These are phyloP conservation scores for Pseudois nayaur DNA, from an alignment of 2,113 vertebrate species.

Conservation along the genomic window DNA sequence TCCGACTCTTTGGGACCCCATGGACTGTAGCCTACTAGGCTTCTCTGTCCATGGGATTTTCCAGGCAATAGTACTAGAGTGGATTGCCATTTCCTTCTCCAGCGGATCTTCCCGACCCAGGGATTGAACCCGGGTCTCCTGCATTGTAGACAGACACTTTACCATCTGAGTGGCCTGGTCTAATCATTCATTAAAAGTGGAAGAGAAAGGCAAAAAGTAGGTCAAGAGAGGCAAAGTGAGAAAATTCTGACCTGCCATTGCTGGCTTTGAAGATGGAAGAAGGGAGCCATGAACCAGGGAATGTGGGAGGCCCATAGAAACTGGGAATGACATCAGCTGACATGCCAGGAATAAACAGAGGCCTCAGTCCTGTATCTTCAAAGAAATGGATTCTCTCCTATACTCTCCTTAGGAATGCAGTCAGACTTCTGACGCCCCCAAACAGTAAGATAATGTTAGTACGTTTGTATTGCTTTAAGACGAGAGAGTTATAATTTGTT, in stretches of 20 bases:
- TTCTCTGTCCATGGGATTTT: too few species aligned
- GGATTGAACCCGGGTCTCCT: too few species aligned
- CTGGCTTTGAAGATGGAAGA: neutral
- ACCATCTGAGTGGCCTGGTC: too few species aligned
- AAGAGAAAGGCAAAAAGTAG: neutral
- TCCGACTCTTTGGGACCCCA: too few species aligned
- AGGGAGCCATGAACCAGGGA: neutral
- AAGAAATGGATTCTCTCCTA: neutral
- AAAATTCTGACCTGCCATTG: neutral
- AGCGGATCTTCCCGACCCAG: too few species aligned
- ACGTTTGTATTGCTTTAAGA: neutral
- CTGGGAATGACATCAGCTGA: neutral
- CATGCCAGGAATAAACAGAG: neutral
- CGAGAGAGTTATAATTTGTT: neutral
- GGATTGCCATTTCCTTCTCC: too few species aligned
- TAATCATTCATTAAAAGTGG: neutral
- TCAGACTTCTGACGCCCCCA: neutral
- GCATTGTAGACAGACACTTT: too few species aligned
- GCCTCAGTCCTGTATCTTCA: neutral
- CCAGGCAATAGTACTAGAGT: too few species aligned
- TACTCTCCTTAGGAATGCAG: neutral
- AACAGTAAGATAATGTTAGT: neutral
- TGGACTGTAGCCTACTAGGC: too few species aligned
- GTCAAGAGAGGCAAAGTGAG: neutral
- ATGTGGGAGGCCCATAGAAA: neutral